These are phyloP conservation scores for Dallia pectoralis DNA, from an alignment of 2,797 vertebrate species.

Conservation along the genomic window DNA sequence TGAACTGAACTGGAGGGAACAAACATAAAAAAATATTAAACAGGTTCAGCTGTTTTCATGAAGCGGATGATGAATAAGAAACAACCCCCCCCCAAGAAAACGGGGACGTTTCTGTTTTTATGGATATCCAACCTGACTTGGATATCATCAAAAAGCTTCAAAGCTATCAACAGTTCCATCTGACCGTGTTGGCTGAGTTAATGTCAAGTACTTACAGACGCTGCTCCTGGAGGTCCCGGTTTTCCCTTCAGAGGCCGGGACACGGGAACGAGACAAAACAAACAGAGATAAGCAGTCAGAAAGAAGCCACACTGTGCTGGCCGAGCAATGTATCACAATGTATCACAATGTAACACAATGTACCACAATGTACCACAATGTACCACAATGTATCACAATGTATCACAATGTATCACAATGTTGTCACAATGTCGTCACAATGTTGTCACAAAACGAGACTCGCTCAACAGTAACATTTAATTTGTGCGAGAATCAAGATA, in stretches of 20 bases:
- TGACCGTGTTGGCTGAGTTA: conserved; percentile 46
- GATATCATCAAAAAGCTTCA: conserved; percentile 3
- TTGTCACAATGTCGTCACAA: no score
- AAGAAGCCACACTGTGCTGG: conserved; percentile 33
- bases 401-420: conserved; percentile 26
- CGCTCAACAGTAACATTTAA: conserved; percentile 45
- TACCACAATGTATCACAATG: conserved; percentile 28
- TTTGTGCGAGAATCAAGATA: conserved; percentile 41
- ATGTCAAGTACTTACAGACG: conserved; percentile 63
- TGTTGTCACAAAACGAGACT: conserved; percentile 29
- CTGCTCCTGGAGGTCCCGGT: conserved; percentile 77
- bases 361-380: conserved; percentile 28
- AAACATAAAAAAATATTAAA: conserved; percentile 15
- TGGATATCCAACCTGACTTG: background rate
- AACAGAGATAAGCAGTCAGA: conserved; percentile 46
- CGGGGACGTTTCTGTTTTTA: background rate
- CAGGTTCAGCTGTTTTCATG: conserved; percentile 5
- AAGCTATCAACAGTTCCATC: conserved; percentile 20
- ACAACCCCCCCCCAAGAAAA: background rate
- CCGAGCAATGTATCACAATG: conserved; percentile 26
- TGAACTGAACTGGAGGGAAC: conserved; percentile 47
- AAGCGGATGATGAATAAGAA: background rate
- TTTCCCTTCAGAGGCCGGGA: conserved; percentile 71
- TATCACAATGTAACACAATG: conserved; percentile 31
- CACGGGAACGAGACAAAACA: conserved; percentile 36